Percentiles rank a stretch among this genome's conserved stretches.
These are phyloP conservation scores for Mormyrus lacerda DNA, from an alignment of 2,113 vertebrate genomes.

Conservation along the genomic window DNA sequence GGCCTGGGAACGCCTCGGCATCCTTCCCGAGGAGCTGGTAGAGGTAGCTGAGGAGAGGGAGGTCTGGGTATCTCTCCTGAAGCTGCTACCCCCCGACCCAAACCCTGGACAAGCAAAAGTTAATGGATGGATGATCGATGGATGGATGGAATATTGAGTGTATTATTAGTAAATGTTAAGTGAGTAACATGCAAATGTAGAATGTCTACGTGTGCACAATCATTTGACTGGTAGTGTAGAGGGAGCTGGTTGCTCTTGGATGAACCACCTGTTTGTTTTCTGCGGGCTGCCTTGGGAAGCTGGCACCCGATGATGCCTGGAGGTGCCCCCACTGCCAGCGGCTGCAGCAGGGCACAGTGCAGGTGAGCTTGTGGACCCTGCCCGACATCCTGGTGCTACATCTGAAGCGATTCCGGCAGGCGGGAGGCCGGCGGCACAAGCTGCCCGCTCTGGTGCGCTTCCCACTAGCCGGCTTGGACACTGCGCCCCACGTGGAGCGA, in stretches of 20 bases:
- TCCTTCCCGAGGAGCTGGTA: no score
- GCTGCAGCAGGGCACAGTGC: constrained; percentile 86
- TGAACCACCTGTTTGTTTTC: background rate
- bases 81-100: no score
- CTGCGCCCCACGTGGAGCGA: constrained; percentile 85
- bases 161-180: no score
- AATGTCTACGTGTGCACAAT: no score
- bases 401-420: constrained; percentile 91
- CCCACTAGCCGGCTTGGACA: constrained; percentile 76
- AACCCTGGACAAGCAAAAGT: no score
- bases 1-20: no score
- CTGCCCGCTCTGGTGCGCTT: constrained; percentile 84
- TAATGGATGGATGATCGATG: no score
- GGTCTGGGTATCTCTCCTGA: no score
- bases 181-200: no score
- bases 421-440: constrained; percentile 81
- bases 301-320: constrained; percentile 92
- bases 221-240: background rate
- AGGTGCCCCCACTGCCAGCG: constrained; percentile 89
- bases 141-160: no score
- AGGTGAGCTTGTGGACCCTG: constrained; percentile 84
- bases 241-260: background rate
- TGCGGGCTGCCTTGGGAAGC: constrained; percentile 50
- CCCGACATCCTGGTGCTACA: constrained; percentile 83
- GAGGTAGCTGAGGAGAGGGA: no score